Base-by-base conservation (phyloP, 2,888 invertebrate species). In the Chrysina gloriosa region DNA sequence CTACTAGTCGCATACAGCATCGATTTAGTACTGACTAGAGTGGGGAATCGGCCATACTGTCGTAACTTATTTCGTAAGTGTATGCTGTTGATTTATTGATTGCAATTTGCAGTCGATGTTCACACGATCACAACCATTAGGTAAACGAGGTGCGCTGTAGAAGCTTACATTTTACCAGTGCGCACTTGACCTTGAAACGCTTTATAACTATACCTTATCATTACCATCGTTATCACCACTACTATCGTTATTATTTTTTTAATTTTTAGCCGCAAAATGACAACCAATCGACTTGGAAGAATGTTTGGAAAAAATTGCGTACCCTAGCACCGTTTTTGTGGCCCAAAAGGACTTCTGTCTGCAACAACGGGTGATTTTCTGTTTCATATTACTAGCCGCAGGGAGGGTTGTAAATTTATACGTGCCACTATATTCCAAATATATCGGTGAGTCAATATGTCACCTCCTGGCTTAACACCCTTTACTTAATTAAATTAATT, bases 341-440 rank as follows among this genome's bases (percentile, higher is more conserved):
- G 98, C 98, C 98, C 0, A 92, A 90, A 94, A 91, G 75, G 92
- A 92, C 79, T 63, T 85, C 16, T 76, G 86, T 5, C 86, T 98
- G 2, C 98, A 98, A 83, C 74, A 93, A 0, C 86, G 92, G 68
- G 97, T 98, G 0, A 67, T 96, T 14, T 77, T 94, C 66, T 98
- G 98, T 82, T 87, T 98, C 36, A 3, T 88, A 0, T 84, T 95
- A 6, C 86, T 99, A 50, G 81, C 89, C 6, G 88, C 85, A 9
- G 98, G 97, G 11, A 88, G 98, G 76, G 90, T 90, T 0, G 90
- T 96, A 73, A 98, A 98, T 85, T 86, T 98, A 1, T 95, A 89
- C 80, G 94, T 97, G 61, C 98, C 98, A 45, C 90, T 98, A 78
- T 97, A 95, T 83, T 95, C 92, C 83, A 96, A 95, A 84, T 86